Base-by-base conservation (phyloP, 64 coral and sea anemone species). In the Actinia tenebrosa region DNA sequence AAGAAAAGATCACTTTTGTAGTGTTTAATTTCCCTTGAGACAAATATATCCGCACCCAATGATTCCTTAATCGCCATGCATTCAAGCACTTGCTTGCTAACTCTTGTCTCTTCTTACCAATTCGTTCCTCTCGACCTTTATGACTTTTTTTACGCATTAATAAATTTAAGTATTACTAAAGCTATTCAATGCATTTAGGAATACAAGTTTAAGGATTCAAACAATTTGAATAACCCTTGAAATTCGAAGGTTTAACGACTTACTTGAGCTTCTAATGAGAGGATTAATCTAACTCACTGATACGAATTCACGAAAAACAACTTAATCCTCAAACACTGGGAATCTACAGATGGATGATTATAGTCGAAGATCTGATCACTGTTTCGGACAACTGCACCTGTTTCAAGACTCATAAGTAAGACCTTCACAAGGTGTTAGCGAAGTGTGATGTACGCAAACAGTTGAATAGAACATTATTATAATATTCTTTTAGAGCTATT, bases 401-500 rank as follows among this genome's bases (percentile, higher is more conserved):
- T 18, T 45, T 2, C 22, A 2, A 37, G 44, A 5, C 53, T 50
- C n/a, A 42, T 14, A 30, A 15, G 69, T 2, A 14, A 81, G 44
- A 45, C 46, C 45, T 81, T 52, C 42, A 45, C 22, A 22, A 81
- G 79, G 79, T 81, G 79, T 22, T 23, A 53, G 45, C 45, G 77
- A 81, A 53, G 44, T 81, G 79, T 81, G 43, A 50, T 81, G 20
- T 81, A 18, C 6, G 46, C 19, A 81, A 47, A 81, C 44, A 81
- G 53, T 66, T 53, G 79, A 53, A 81, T 81, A 81, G 17, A 53
- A 20, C 16, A 6, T 53, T 50, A 47, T 50, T 81, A 53, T 53
- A 81, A 81, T 81, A 47, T 81, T 81, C 79, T 53, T 81, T 81
- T 81, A 81, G 16, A 53, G 27, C 44, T 16, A 50, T 79, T 79